phyloP scores from a whole-genome alignment of 2,797 vertebrate genomes.

The Falco naumanni region DNA sequence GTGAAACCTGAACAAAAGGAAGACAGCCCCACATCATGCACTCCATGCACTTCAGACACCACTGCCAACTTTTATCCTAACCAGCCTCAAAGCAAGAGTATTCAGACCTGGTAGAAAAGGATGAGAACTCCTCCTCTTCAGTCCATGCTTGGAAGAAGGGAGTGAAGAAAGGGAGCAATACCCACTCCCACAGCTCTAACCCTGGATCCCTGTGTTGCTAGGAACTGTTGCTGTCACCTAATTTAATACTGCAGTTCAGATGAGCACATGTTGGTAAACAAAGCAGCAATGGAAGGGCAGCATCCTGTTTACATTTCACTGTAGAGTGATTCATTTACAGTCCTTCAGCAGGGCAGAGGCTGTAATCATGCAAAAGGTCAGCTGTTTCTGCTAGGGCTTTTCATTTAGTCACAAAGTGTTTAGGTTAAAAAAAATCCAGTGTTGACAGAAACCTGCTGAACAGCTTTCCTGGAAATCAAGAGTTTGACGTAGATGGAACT shows the following conservation, averaged over 20 bases:
- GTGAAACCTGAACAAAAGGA: background rate
- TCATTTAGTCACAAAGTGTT: constrained; percentile 66
- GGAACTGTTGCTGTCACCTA: background rate
- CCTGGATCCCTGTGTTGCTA: background rate
- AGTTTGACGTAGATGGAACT: constrained; percentile 72
- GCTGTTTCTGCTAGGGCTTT: constrained; percentile 44
- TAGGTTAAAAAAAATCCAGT: constrained; percentile 57
- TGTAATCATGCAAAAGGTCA: constrained; percentile 63
- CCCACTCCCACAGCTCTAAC: background rate
- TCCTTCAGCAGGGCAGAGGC: constrained; percentile 14
- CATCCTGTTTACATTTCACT: constrained; percentile 76
- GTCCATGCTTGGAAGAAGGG: background rate
- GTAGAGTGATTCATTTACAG: constrained; percentile 29
- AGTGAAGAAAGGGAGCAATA: background rate
- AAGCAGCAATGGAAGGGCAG: constrained; percentile 49
- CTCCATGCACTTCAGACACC: background rate
- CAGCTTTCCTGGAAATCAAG: constrained; percentile 57
- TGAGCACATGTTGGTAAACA: constrained; percentile 70
- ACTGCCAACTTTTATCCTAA: background rate
- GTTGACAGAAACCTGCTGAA: constrained; percentile 68
- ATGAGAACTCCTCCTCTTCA: background rate
- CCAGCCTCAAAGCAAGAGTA: background rate
- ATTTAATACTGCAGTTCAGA: constrained; percentile 57
- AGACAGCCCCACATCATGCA: background rate
- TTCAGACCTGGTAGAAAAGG: background rate